A percentile compares a stretch with the other conserved stretches of the same genome.
phyloP scores from a whole-genome alignment of 2,113 vertebrate species.

The Elgaria multicarinata region DNA sequence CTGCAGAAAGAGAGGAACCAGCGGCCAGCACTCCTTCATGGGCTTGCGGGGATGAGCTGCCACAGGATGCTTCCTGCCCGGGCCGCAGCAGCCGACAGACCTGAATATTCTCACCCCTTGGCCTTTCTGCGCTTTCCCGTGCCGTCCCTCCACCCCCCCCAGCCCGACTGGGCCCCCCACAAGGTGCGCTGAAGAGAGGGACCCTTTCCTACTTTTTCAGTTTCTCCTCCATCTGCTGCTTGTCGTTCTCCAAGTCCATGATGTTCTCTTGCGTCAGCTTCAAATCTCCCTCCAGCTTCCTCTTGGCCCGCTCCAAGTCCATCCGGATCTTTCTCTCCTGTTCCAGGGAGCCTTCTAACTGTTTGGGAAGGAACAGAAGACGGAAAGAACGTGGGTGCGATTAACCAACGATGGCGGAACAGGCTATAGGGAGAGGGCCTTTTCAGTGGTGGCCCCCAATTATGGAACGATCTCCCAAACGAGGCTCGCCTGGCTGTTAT shows the following conservation, averaged over 20 bases:
- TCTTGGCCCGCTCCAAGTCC: conserved; percentile 81
- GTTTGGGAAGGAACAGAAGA: neutral
- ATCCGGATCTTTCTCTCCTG: conserved; percentile 85
- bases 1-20: neutral
- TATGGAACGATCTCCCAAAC: too few relatives aligned
- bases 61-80: neutral
- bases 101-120: fast-evolving
- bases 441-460: too few relatives aligned
- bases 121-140: neutral
- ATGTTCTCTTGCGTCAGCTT: conserved; percentile 81
- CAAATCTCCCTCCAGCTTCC: conserved; percentile 81
- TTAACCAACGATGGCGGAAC: too few relatives aligned
- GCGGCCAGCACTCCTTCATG: too few relatives aligned
- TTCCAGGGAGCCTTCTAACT: conserved; percentile 82
- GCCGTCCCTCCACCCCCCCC: fast-evolving
- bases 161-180: too few relatives aligned
- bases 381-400: too few relatives aligned
- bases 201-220: conserved; percentile 75
- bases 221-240: conserved; percentile 81
- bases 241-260: conserved; percentile 85
- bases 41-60: neutral
- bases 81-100: neutral
- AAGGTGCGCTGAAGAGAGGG: neutral
- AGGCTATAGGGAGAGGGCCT: too few relatives aligned
- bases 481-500: too few relatives aligned